These are phyloP conservation scores for Aulostomus chinensis DNA, from an alignment of 2,797 vertebrate species.

Conservation along the genomic window DNA sequence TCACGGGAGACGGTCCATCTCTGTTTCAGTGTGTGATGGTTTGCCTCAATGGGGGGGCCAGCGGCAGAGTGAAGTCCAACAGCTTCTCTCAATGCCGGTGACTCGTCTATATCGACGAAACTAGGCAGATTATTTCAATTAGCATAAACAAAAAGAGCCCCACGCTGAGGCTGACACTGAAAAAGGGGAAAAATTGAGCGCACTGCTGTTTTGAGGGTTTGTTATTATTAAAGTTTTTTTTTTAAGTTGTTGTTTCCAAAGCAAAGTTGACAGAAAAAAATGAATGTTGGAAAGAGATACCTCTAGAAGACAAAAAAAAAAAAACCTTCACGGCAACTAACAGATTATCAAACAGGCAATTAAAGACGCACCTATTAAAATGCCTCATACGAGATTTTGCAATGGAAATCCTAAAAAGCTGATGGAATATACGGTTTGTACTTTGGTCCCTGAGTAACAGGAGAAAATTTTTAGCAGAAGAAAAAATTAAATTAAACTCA, in stretches of 20 bases:
- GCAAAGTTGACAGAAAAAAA: slow-evolving; percentile 21
- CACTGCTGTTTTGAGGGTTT: slow-evolving; percentile 58
- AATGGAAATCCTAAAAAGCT: slow-evolving; percentile 45
- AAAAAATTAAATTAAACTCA: slow-evolving; percentile 73
- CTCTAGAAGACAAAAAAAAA: slow-evolving; percentile 11
- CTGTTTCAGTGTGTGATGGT: slow-evolving; percentile 44
- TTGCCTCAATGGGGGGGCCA: slow-evolving; percentile 41
- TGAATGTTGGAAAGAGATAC: slow-evolving; percentile 11
- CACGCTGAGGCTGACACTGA: slow-evolving; percentile 59
- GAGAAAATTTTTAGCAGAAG: slow-evolving; percentile 49
- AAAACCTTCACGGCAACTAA: slow-evolving; percentile 24
- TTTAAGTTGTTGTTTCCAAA: too few species aligned
- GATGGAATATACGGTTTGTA: slow-evolving; percentile 44
- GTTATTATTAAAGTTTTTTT: slow-evolving; percentile 21
- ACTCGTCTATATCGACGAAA: slow-evolving; percentile 60
- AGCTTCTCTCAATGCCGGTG: slow-evolving; percentile 52
- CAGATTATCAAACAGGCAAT: slow-evolving; percentile 50
- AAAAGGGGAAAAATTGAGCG: slow-evolving; percentile 37
- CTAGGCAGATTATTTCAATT: slow-evolving; percentile 72
- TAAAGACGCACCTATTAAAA: slow-evolving; percentile 49
- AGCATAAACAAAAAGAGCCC: slow-evolving; percentile 52
- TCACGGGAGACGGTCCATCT: slow-evolving; percentile 48
- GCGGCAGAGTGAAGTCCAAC: slow-evolving; percentile 57
- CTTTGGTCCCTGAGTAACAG: slow-evolving; percentile 26
- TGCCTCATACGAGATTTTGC: too few species aligned